Evolutionary conservation across 2,888 invertebrate species (phyloP), one percentile per base, ranked within the genome.

Genomic region (Yponomeuta sedellus): DNA sequence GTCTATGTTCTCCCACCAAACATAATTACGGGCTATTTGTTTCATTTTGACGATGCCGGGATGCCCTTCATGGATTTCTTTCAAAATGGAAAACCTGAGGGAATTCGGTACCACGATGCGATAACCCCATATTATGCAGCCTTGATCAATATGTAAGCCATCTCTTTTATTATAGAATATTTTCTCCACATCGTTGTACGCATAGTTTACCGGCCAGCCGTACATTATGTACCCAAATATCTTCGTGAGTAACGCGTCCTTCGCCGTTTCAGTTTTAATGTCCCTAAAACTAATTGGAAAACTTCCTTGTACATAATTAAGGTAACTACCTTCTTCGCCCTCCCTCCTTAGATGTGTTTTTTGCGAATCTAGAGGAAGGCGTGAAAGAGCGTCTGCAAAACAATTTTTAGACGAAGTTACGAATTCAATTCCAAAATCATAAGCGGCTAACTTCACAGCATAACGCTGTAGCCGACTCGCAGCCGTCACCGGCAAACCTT

Each of bases 11-110:
- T 71, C 70, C 72, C 72, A 73, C 56, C 71, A 75, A 1, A 73
- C 70, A 56, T 71, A 73, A 56, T 65, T 70, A 0, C 72, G 66
- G 0, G 71, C 69, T 5, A 70, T 62, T 57, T 66, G 68, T 69
- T 73, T 72, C 70, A 72, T 74, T 67, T 72, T 70, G 0, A 71
- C 69, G 0, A 73, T 65, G 0, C 74, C 72, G n/a, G n/a, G n/a
- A n/a, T n/a, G n/a, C n/a, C n/a, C n/a, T n/a, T n/a, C n/a, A n/a
- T n/a, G n/a, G n/a, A n/a, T n/a, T n/a, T n/a, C n/a, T n/a, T n/a
- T n/a, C n/a, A n/a, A n/a, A n/a, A n/a, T n/a, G n/a, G n/a, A n/a
- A n/a, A n/a, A n/a, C n/a, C n/a, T n/a, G n/a, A n/a, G n/a, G n/a
- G n/a, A n/a, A n/a, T n/a, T n/a, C n/a, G n/a, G n/a, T n/a, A n/a